Evolutionary conservation across 2,113 vertebrate genomes (phyloP).

Genomic region (Malurus melanocephalus): DNA sequence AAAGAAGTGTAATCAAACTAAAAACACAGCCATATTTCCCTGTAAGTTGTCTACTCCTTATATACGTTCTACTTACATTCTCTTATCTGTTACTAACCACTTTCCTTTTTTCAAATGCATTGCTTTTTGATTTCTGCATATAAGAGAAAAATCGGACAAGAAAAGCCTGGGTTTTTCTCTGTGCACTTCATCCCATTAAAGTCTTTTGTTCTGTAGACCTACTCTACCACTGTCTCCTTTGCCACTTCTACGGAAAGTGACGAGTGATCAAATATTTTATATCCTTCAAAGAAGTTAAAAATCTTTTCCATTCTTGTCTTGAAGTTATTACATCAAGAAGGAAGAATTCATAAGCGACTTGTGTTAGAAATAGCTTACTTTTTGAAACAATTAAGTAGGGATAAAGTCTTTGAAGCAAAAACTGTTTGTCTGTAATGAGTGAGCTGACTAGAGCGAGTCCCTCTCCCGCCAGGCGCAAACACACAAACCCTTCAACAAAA

Average conservation of each 20-base stretch:
- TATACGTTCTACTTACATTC: background rate
- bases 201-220: background rate
- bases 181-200: background rate
- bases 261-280: background rate
- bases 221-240: background rate
- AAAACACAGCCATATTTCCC: background rate
- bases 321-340: background rate
- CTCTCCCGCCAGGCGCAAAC: too few species aligned
- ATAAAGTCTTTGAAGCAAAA: too few species aligned
- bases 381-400: too few species aligned
- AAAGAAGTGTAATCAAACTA: background rate
- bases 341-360: background rate
- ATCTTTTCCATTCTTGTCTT: background rate
- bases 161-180: background rate
- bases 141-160: background rate
- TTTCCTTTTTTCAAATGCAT: background rate
- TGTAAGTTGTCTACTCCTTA: background rate
- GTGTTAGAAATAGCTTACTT: too few species aligned
- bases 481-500: too few species aligned
- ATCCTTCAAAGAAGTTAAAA: background rate
- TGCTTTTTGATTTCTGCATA: background rate
- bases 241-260: rapidly evolving
- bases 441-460: too few species aligned
- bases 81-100: background rate
- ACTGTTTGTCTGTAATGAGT: too few species aligned